Evolutionary conservation across 2,797 vertebrate genomes (phyloP).

Genomic region (Paramormyrops hopkinsi): DNA sequence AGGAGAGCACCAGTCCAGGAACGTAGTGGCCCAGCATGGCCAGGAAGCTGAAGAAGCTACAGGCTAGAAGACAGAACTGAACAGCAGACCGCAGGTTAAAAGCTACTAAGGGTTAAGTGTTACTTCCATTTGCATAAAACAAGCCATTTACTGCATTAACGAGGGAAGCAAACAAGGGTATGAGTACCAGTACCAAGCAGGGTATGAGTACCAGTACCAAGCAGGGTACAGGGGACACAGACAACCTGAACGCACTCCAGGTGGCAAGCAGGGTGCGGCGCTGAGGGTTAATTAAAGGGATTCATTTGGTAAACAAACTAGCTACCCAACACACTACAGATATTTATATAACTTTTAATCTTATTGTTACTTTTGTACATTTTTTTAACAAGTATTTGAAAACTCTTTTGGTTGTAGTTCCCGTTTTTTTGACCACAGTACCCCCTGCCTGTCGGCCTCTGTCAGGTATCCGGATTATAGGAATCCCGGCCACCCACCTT

Average conservation of each 20-base stretch:
- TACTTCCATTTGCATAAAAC: not conserved
- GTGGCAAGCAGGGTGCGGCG: not conserved
- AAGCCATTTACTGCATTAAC: not conserved
- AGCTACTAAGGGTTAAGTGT: not conserved
- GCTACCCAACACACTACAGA: not conserved
- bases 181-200: not conserved
- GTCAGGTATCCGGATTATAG: not conserved
- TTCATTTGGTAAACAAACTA: not conserved
- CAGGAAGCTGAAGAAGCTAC: constrained; percentile 75
- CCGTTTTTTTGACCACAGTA: not conserved
- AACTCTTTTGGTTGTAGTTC: not conserved
- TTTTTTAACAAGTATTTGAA: not conserved
- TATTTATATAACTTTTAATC: not conserved
- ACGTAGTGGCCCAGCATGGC: constrained; percentile 78
- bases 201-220: not conserved
- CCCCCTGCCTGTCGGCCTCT: not conserved
- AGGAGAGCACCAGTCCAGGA: constrained; percentile 83
- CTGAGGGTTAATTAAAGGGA: not conserved
- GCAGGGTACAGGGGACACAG: not conserved
- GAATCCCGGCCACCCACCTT: constrained; percentile 68
- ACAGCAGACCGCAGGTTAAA: constrained; percentile 5
- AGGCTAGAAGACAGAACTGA: constrained; percentile 88
- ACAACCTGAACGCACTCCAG: not conserved
- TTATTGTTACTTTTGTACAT: not conserved
- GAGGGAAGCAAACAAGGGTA: not conserved